phyloP scores from a whole-genome alignment of 2,797 vertebrate species.

The Odontamblyopus rebecca region DNA sequence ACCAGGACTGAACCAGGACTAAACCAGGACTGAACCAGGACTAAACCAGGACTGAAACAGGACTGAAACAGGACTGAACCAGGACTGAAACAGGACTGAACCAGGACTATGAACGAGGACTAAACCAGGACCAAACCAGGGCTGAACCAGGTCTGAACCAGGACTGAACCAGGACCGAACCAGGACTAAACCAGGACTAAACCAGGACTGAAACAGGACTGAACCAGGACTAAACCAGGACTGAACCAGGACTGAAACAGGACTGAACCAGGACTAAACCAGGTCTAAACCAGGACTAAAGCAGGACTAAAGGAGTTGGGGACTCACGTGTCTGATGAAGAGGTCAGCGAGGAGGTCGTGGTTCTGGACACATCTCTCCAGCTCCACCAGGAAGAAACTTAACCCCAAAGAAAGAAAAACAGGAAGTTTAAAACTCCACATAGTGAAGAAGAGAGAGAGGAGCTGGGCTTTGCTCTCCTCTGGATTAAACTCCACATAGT shows the following conservation, averaged over 20 bases:
- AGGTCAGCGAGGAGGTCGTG: slow-evolving; percentile 92
- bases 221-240: not conserved
- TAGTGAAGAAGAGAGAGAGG: too few relatives aligned
- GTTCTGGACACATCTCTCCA: slow-evolving; percentile 93
- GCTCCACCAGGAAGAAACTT: slow-evolving; percentile 94
- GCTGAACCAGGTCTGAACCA: not conserved
- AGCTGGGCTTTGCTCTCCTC: too few relatives aligned
- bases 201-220: not conserved
- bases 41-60: not conserved
- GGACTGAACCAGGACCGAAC: not conserved
- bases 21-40: not conserved
- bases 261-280: not conserved
- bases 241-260: slow-evolving; percentile 54
- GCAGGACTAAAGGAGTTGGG: not conserved
- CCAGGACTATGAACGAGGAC: not conserved
- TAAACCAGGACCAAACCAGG: not conserved
- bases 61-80: too few relatives aligned
- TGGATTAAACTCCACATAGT: too few relatives aligned
- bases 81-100: not conserved
- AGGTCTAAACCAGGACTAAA: not conserved
- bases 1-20: too few relatives aligned
- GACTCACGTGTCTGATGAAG: slow-evolving; percentile 95
- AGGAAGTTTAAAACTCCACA: too few relatives aligned
- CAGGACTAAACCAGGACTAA: not conserved
- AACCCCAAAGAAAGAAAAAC: not conserved